These are phyloP conservation scores for Lissocephala sabroskyi DNA, from an alignment of 2,888 invertebrate species.

Conservation along the genomic window DNA sequence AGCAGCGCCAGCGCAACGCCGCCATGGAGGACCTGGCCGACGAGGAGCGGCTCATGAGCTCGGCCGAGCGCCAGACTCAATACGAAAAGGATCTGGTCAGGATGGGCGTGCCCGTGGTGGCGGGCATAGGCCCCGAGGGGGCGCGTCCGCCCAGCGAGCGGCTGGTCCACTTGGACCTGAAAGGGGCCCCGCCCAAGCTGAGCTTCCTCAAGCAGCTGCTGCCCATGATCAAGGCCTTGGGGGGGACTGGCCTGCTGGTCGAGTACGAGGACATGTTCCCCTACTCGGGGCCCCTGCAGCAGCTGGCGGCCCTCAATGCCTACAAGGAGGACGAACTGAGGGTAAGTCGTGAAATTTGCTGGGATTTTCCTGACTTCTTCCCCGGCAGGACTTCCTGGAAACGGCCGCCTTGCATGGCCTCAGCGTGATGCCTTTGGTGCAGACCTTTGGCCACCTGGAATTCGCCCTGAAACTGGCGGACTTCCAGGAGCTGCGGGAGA, in stretches of 20 bases:
- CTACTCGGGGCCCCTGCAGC: conserved; percentile 76
- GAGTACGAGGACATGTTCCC: conserved; percentile 91
- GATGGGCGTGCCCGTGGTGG: conserved; percentile 70
- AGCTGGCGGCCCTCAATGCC: conserved; percentile 76
- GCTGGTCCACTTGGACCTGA: conserved; percentile 83
- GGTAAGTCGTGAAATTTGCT: conserved; percentile 38
- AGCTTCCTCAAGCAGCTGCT: conserved; percentile 76
- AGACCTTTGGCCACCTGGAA: conserved; percentile 85
- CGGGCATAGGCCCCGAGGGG: conserved; percentile 70
- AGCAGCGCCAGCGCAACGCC: conserved; percentile 72
- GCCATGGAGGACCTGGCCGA: conserved; percentile 64
- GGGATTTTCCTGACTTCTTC: conserved; percentile 3
- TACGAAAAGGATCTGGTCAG: conserved; percentile 71
- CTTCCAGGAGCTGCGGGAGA: conserved; percentile 78
- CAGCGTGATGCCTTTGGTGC: conserved; percentile 82
- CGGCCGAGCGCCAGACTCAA: conserved; percentile 69
- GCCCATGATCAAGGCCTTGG: conserved; percentile 76
- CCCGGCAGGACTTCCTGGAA: conserved; percentile 74
- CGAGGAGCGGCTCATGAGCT: conserved; percentile 67
- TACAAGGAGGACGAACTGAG: conserved; percentile 68
- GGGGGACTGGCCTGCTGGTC: conserved; percentile 82
- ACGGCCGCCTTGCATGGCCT: conserved; percentile 76
- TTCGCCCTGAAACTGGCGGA: conserved; percentile 80
- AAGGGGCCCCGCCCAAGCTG: conserved; percentile 82
- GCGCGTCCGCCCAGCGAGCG: conserved; percentile 72